A percentile compares a stretch with the other conserved stretches of the same genome.
Conservation (phyloP, 2,888 invertebrate species). For the Tyria jacobaeae region DNA sequence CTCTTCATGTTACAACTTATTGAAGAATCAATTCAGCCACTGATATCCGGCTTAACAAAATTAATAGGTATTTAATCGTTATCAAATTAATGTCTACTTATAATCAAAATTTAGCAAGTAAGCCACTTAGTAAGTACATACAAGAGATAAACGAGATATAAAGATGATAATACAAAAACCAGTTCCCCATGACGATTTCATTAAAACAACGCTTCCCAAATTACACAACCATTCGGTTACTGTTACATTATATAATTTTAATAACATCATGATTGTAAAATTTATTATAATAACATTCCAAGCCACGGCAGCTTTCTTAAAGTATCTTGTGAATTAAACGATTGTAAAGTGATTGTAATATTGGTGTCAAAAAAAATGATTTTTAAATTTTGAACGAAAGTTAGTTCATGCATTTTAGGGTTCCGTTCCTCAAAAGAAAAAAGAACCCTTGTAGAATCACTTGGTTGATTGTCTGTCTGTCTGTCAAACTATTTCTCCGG, state of each 20-base stretch:
- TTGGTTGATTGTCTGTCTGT: too few relatives aligned
- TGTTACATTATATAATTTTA: constrained; percentile 26
- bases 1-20: too few relatives aligned
- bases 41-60: too few relatives aligned
- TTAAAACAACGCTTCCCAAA: constrained; percentile 31
- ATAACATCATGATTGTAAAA: constrained; percentile 17
- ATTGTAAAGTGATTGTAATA: background rate
- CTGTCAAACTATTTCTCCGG: too few relatives aligned
- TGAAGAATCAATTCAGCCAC: too few relatives aligned
- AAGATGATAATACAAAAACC: constrained; percentile 19
- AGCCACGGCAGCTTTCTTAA: constrained; percentile 10
- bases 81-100: too few relatives aligned
- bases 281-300: constrained; percentile 21
- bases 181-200: constrained; percentile 42
- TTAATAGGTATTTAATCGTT: too few relatives aligned
- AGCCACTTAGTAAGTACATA: too few relatives aligned
- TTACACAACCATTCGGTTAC: constrained; percentile 32
- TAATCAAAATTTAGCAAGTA: too few relatives aligned
- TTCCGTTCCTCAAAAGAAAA: background rate
- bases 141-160: constrained; percentile 4
- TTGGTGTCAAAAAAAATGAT: background rate
- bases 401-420: background rate
- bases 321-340: background rate
- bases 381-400: background rate
- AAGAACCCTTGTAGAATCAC: too few relatives aligned